Evolutionary conservation across 2,888 invertebrate species (phyloP).

Genomic region (Neuroscelio doddi): DNA sequence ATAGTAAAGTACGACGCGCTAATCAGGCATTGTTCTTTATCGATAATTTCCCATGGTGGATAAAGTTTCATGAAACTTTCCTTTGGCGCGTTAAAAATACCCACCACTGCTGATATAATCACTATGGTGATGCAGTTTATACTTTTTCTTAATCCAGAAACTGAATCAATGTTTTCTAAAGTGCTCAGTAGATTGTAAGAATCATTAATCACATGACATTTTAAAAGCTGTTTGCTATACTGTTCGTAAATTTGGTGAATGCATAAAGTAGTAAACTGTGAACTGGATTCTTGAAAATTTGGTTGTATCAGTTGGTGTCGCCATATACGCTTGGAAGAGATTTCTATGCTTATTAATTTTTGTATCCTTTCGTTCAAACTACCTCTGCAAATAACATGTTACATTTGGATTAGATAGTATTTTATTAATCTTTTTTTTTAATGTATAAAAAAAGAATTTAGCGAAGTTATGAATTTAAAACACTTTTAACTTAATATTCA

Average conservation of each 20-base stretch:
- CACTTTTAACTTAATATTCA: too few relatives aligned
- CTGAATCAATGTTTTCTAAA: neutral
- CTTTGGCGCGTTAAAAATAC: constrained; percentile 47
- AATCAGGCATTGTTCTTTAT: constrained; percentile 44
- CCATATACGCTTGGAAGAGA: constrained; percentile 62
- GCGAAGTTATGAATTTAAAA: too few relatives aligned
- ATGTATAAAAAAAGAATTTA: too few relatives aligned
- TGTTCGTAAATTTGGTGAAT: constrained; percentile 42
- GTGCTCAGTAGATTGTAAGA: constrained; percentile 46
- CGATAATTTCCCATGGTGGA: constrained; percentile 60
- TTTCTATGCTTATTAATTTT: constrained; percentile 49
- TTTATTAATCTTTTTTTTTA: too few relatives aligned
- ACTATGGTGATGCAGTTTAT: constrained; percentile 48
- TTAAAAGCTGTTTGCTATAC: constrained; percentile 53
- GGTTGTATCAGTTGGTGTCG: constrained; percentile 54
- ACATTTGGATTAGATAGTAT: too few relatives aligned
- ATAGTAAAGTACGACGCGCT: constrained; percentile 52
- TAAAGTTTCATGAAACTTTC: constrained; percentile 54
- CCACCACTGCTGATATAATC: constrained; percentile 55
- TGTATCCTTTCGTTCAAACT: constrained; percentile 55
- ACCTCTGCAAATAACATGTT: constrained; percentile 57
- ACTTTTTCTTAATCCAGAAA: neutral
- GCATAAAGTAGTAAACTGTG: constrained; percentile 50
- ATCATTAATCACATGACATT: constrained; percentile 55
- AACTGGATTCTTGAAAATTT: constrained; percentile 25